Evolutionary conservation across 2,888 invertebrate species (phyloP), one percentile per base, ranked within the genome.

Genomic region (Zaprionus bogoriensis): DNA sequence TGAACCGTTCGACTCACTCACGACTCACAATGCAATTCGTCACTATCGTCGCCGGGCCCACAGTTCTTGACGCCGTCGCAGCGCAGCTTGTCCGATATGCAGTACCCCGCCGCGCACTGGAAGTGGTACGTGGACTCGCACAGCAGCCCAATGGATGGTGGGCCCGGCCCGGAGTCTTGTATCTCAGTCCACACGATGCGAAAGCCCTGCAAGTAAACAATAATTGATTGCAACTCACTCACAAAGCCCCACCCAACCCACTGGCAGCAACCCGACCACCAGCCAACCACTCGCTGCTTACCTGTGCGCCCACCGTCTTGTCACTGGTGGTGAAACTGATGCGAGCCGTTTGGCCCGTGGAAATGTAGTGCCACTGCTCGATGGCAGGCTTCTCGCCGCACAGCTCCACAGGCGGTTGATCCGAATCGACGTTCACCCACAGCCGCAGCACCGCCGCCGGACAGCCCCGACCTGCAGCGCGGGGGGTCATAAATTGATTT

Each of bases 171-270:
- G 47, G 93, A 93, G 69, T 93, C 93, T 81, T 93, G 93, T 81
- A 98, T 95, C 92, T 99, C 98, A 60, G 98, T 98, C 98, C 98
- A 99, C 51, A 97, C 94, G 45, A 97, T 96, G 89, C 95, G 94
- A 92, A 98, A 99, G 64, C 98, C 99, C 91, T 95, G 57, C 12
- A 39, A 27, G 5, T 22, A n/a, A 12, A 12, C 2, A 20, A 41
- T 22, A 41, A 41, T 20, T 12, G 3, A 41, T 36, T 36, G 32
- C 32, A 36, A n/a, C n/a, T n/a, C n/a, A n/a, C n/a, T n/a, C n/a
- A n/a, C n/a, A n/a, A n/a, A n/a, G n/a, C n/a, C n/a, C n/a, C n/a
- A n/a, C n/a, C n/a, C n/a, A n/a, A n/a, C n/a, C n/a, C n/a, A n/a
- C n/a, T n/a, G n/a, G n/a, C n/a, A n/a, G n/a, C n/a, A n/a, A n/a